Evolutionary conservation across 2,797 vertebrate species (phyloP), one percentile per base, ranked within the genome.

Genomic region (Neosilurus hyrtlii): DNA sequence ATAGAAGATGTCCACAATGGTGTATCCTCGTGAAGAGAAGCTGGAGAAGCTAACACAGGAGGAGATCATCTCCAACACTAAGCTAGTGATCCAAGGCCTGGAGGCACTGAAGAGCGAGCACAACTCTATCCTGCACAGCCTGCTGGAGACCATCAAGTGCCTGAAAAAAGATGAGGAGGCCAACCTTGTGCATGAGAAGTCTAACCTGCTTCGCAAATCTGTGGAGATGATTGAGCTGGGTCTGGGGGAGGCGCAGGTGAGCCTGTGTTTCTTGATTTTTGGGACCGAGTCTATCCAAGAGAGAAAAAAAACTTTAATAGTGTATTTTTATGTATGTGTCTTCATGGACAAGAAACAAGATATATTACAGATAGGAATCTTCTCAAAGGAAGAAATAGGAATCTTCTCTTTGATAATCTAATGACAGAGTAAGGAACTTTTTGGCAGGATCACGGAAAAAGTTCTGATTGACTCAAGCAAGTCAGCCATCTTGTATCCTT

Each of bases 221-320:
- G 96, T 99, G 93, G 98, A 99, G 90, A 99, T 98, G 96, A 99
- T 99, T 7, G 97, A 99, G 84, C 93, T 99, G 84, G 98, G 98
- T 0, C 95, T 99, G 9, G 97, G 97, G 76, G 97, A 99, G 90
- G 98, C 97, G 72, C 97, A 99, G 96, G 98, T 99, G 84, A 92
- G 91, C 83, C 22, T 77, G 12, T 30, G 9, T 63, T 35, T 83
- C 22, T 37, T 70, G 89, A 86, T 88, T 83, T 88, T 83, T 88
- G 5, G 9, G 1, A 70, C 61, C 51, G 18, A 22, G 15, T 61
- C 30, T 61, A 24, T 71, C 49, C 24, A 65, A n/a, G 15, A 20
- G 30, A 71, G 49, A 49, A 16, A 71, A 68, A 15, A 37, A 49
- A 7, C 0, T 12, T 3, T 11, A 24, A 20, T 49, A 0, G 12